A percentile compares a stretch with the other conserved stretches of the same genome.
phyloP scores from a whole-genome alignment of 1,140 invertebrate species.

The Pseudomyrmex pallidus region DNA sequence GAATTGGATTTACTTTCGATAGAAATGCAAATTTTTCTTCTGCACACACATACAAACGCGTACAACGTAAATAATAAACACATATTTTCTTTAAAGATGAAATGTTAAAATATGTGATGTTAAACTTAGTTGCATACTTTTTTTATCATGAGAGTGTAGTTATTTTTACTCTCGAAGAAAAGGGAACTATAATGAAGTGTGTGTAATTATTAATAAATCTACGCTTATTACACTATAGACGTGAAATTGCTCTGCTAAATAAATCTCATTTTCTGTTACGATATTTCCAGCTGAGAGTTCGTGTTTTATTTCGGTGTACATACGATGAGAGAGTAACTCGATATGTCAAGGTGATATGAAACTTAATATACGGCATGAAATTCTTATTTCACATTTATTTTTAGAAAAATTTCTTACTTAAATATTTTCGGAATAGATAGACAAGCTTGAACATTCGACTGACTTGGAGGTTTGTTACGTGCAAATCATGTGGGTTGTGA shows the following conservation, averaged over 20 bases:
- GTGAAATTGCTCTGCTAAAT: not conserved
- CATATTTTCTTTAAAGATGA: not conserved
- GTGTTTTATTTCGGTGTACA: conserved; percentile 2
- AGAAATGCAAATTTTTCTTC: not conserved
- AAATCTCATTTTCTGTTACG: not conserved
- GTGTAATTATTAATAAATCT: not conserved
- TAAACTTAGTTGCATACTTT: not conserved
- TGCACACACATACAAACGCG: not conserved
- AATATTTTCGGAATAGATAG: not conserved
- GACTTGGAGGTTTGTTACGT: not conserved
- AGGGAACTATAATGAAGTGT: not conserved
- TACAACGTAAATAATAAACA: not conserved
- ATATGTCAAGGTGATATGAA: conserved; percentile 29
- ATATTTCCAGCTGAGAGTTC: conserved; percentile 26
- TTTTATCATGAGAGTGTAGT: not conserved
- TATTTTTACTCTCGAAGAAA: not conserved
- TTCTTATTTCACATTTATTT: too few species aligned
- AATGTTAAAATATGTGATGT: not conserved
- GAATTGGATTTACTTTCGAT: conserved; percentile 39
- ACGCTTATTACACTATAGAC: not conserved
- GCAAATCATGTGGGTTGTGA: not conserved
- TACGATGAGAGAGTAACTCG: not conserved
- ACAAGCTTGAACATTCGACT: too few species aligned
- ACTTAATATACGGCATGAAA: not conserved
- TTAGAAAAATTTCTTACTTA: not conserved